Evolutionary conservation across 1,140 invertebrate genomes (phyloP), one percentile per base, ranked within the genome.

Genomic region (Drosophila triauraria): DNA sequence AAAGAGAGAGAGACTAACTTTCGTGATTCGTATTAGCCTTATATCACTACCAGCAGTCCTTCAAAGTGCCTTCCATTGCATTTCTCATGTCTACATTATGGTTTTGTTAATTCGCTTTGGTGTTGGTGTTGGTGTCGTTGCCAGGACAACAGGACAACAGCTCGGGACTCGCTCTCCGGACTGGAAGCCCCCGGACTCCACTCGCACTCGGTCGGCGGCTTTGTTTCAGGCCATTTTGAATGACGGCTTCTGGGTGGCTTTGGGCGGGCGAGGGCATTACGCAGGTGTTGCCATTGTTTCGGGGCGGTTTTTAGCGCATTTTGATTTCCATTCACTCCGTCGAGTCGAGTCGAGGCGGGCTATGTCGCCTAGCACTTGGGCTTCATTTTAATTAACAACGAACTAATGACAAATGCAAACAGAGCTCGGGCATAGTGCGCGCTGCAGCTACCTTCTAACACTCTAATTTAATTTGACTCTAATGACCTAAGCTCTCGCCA

Each of bases 351-450:
- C 43, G 42, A 72, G 69, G 60, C 69, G 53, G 59, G 67, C 48
- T 53, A 48, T 63, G 75, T 76, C 83, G 77, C 53, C 76, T 74
- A 58, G 72, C 81, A 84, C 80, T 88, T 88, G 72, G 64, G 76
- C 56, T 81, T 78, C 85, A 84, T 84, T 88, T 88, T 88, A 88
- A 88, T 88, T 88, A 88, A 88, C 85, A 88, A 88, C 85, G 77
- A 88, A 88, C 84, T 88, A 88, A 88, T 88, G 78, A 78, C 74
- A 88, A 87, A 64, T 74, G 72, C 77, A 77, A 58, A 83, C 78
- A 78, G 46, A 44, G 60, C 25, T 47, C 42, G 25, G 61, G 48
- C 57, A 64, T 62, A 51, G 50, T 63, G 57, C 54, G 64, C 44
- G 51, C 32, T 17, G 5, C 51, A 68, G 57, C 75, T 76, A 44